Base-by-base conservation (phyloP, 2,888 invertebrate species). In the Cheilosia variabilis region DNA sequence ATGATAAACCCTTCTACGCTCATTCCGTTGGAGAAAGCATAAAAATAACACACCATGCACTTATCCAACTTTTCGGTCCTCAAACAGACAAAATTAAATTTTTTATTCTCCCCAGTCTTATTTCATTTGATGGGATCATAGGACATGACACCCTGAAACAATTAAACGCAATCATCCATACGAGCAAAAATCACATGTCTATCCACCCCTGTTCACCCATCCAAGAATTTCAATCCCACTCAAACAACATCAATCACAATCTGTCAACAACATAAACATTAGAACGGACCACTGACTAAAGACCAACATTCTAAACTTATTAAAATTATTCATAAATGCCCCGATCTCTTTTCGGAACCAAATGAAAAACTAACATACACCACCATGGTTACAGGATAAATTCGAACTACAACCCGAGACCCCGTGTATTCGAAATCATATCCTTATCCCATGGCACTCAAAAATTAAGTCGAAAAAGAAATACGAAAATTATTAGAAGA, bases 311-410 rank as follows among this genome's bases (percentile, higher is more conserved):
- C 71, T 41, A 58, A 71, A 41, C n/a, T 60, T 15, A 71, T n/a
- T 9, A 68, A 52, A 17, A 55, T 47, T 13, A 66, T 66, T 22
- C 52, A 66, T 17, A 22, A 17, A 19, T 62, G 5, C 15, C n/a
- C 69, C n/a, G 45, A 17, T 6, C 34, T 69, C 2, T 77, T 77
- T 52, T 53, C 53, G n/a, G n/a, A n/a, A n/a, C n/a, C n/a, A n/a
- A n/a, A n/a, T n/a, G n/a, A n/a, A n/a, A n/a, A n/a, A n/a, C n/a
- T n/a, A n/a, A n/a, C n/a, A n/a, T n/a, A n/a, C n/a, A n/a, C n/a
- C n/a, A 82, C 83, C 37, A 45, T 37, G 15, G 82, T 84, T 24
- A 68, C 50, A 53, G 87, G 75, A 13, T 52, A 62, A 76, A 87
- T 87, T 7, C 31, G 69, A 43, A 87, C 82, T 17, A 53, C 34